Base-by-base conservation (phyloP, 2,797 vertebrate species). In the Poeciliopsis turneri region DNA sequence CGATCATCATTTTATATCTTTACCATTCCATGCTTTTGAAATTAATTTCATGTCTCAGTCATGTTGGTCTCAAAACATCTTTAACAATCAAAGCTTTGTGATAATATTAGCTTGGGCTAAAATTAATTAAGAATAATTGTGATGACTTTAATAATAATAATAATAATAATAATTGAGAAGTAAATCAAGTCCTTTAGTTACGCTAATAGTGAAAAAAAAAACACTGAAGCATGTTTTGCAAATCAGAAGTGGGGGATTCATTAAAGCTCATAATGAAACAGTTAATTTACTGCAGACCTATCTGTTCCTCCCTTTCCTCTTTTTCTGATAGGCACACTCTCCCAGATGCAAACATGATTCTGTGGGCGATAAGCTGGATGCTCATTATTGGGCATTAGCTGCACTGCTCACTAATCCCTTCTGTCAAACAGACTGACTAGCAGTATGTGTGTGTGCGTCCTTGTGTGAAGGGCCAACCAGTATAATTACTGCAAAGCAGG, bases 331-430 rank as follows among this genome's bases (percentile, higher is more conserved):
- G 10, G 55, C 45, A 39, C 74, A 83, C 75, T 78, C 74, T 73
- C 68, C 70, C 72, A 61, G 57, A 76, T 36, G 41, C 61, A 79
- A 68, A 82, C 82, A 80, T 3, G 78, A 88, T 91, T 90, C 84
- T 87, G 89, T 94, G 86, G 89, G 90, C 83, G 88, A 92, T 93
- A 92, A 93, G 84, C 87, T 91, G 93, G 84, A 92, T 92, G 90
- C 87, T 94, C 79, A 86, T 93, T 93, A 91, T 86, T 80, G 81
- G 89, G 90, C 89, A 93, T 93, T 94, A 93, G 85, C 86, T 89
- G 87, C 88, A 92, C 87, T 89, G 75, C 78, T 83, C 83, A 79
- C 88, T 93, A 94, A 94, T 94, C 92, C 86, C 78, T 85, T 87
- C 90, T 92, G 89, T 92, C 91, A 90, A 87, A 88, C 84, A 90